Percentiles rank a stretch among this genome's conserved stretches.
Conservation (phyloP, 2,888 invertebrate genomes). For the Cephus sareptanus region DNA sequence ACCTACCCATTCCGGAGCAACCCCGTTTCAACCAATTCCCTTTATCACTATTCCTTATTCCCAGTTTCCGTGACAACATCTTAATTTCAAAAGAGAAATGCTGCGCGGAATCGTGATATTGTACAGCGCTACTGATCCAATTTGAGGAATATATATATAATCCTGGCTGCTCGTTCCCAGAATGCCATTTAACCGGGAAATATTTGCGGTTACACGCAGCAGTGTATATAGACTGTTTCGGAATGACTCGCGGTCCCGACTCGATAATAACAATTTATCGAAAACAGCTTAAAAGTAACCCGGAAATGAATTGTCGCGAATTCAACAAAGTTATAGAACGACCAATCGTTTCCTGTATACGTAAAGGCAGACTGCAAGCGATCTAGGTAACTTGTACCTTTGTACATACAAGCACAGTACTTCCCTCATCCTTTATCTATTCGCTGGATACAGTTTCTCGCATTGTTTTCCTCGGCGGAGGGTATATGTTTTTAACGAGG, state of each 20-base stretch:
- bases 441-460: slow-evolving; percentile 20
- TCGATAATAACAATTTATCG: background rate
- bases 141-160: background rate
- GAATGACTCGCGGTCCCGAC: background rate
- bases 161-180: background rate
- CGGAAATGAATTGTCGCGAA: background rate
- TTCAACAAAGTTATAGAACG: background rate
- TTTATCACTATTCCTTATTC: background rate
- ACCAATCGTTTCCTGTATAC: background rate
- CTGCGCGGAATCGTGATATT: background rate
- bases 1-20: background rate
- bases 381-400: background rate
- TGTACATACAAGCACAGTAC: slow-evolving; percentile 4
- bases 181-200: background rate
- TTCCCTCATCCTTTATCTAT: slow-evolving; percentile 29
- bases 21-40: background rate
- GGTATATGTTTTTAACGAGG: slow-evolving; percentile 43
- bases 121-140: background rate
- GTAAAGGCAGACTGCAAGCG: background rate
- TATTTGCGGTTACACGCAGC: background rate
- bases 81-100: background rate
- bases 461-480: slow-evolving; percentile 19
- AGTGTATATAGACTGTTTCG: background rate
- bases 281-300: background rate
- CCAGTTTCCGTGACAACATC: background rate